Conservation (phyloP, 1,140 invertebrate genomes). For the Macrobrachium nipponense region DNA sequence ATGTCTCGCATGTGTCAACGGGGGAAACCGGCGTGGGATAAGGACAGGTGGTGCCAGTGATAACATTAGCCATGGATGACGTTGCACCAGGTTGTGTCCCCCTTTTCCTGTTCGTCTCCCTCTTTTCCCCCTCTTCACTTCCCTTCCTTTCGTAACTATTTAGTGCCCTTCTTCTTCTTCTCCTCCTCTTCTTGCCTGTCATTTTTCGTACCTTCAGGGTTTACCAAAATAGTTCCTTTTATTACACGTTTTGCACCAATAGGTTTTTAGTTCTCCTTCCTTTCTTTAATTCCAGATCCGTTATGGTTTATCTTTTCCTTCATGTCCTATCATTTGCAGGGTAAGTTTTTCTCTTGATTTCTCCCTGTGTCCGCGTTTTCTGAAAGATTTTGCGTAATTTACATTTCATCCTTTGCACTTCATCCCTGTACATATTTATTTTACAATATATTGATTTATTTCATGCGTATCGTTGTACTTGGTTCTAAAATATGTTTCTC, state of each 20-base stretch:
- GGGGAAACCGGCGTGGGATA: no score
- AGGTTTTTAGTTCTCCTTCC: not conserved
- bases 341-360: not conserved
- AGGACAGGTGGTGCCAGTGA: no score
- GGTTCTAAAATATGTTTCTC: no score
- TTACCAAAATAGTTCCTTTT: not conserved
- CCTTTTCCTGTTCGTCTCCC: not conserved
- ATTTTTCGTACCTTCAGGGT: not conserved
- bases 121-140: not conserved
- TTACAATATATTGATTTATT: no score
- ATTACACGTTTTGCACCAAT: not conserved
- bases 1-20: no score
- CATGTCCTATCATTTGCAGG: not conserved
- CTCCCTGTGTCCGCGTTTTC: no score
- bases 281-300: not conserved
- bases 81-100: not conserved
- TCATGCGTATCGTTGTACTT: no score
- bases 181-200: no score
- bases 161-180: not conserved
- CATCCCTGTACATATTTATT: no score
- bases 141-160: not conserved
- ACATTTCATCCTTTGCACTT: no score
- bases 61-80: no score
- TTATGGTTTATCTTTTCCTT: not conserved
- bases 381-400: not conserved